These are phyloP conservation scores for Lamellibrachia satsuma DNA, from an alignment of 2,888 invertebrate species.

Conservation along the genomic window DNA sequence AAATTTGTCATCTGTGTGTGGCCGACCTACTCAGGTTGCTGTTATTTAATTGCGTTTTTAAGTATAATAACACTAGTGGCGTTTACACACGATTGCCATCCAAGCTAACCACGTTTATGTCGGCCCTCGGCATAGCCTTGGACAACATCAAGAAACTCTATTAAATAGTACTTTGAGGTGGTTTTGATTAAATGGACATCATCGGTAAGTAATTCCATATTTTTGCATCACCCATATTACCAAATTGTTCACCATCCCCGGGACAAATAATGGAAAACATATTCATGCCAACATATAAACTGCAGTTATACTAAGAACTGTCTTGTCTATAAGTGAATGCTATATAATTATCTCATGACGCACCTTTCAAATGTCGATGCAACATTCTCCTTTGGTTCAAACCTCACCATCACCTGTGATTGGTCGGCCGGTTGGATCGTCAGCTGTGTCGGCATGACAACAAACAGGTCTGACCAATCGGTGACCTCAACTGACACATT, in stretches of 20 bases:
- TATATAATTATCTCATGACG: neutral
- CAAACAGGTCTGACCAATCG: constrained; percentile 47
- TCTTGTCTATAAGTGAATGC: neutral
- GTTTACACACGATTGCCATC: no score
- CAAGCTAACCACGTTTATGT: no score
- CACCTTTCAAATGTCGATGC: neutral
- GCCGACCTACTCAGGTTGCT: no score
- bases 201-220: no score
- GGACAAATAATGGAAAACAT: neutral
- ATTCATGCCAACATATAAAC: neutral
- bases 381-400: neutral
- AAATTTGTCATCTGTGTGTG: no score
- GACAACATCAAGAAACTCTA: no score
- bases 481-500: constrained; percentile 46
- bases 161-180: no score
- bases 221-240: no score
- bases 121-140: no score
- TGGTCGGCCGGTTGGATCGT: constrained; percentile 47
- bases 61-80: no score
- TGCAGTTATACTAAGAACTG: neutral
- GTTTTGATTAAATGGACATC: neutral
- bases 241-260: no score
- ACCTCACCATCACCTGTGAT: constrained; percentile 41
- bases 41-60: no score
- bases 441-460: constrained; percentile 43